These are phyloP conservation scores for Boleophthalmus pectinirostris DNA, from an alignment of 2,113 vertebrate species.

Conservation along the genomic window DNA sequence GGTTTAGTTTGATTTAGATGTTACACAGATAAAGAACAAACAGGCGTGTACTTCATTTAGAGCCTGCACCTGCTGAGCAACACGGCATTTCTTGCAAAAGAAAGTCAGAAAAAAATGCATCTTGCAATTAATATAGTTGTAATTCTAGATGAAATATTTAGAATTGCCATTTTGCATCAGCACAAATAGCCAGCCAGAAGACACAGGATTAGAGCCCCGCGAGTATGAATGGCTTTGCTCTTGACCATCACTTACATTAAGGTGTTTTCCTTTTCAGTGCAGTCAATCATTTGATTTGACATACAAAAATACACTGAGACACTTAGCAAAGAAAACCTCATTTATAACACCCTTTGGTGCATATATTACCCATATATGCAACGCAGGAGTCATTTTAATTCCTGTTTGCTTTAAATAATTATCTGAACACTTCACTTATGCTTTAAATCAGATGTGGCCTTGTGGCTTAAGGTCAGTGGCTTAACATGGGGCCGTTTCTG, in stretches of 20 bases:
- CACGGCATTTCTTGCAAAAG: slow-evolving; percentile 10
- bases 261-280: slow-evolving; percentile 71
- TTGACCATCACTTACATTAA: slow-evolving; percentile 67
- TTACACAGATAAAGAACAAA: slow-evolving; percentile 30
- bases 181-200: slow-evolving; percentile 24
- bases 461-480: slow-evolving; percentile 23
- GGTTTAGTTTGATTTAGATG: slow-evolving; percentile 40
- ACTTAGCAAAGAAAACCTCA: slow-evolving; percentile 82
- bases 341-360: slow-evolving; percentile 71
- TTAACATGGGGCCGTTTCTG: slow-evolving; percentile 23
- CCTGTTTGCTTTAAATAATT: slow-evolving; percentile 75
- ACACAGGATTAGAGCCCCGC: slow-evolving; percentile 49
- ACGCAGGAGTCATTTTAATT: slow-evolving; percentile 67
- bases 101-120: background rate
- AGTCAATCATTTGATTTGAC: slow-evolving; percentile 78
- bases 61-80: slow-evolving; percentile 37
- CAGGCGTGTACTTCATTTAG: slow-evolving; percentile 27
- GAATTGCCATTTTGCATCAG: slow-evolving; percentile 29
- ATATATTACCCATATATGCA: slow-evolving; percentile 68
- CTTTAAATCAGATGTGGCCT: slow-evolving; percentile 51
- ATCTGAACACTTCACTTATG: slow-evolving; percentile 73
- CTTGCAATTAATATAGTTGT: background rate
- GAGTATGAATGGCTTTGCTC: slow-evolving; percentile 58
- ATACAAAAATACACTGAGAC: slow-evolving; percentile 77
- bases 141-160: background rate